Evolutionary conservation across 2,888 invertebrate genomes (phyloP), one percentile per base, ranked within the genome.

Genomic region (Drosophila flavopinicola): DNA sequence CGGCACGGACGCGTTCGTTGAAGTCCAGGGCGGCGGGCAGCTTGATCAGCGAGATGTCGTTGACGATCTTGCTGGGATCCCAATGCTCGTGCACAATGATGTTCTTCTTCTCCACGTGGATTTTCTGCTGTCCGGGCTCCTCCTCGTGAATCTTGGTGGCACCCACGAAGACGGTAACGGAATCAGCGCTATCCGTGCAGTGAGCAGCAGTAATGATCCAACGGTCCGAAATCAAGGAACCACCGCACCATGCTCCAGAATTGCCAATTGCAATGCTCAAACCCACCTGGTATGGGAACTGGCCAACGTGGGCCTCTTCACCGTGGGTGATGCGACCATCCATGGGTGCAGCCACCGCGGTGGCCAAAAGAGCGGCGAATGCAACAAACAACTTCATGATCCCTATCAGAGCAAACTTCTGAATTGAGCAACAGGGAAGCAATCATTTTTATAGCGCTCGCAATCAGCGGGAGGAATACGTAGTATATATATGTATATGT

Each of bases 211-310:
- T 85, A 0, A 88, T 6, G 1, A 87, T 39, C 70, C 72, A 77
- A 30, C 73, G 79, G 2, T 70, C 25, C 1, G 78, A 75, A 3
- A 88, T 76, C 61, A 88, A 45, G 32, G 74, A 65, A 15, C 85
- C 88, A 49, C 88, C 88, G 48, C 88, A 88, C 78, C 78, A 88
- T n/a, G 67, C 75, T 3, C 58, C 38, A 0, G 66, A 53, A 0
- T 11, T 6, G 0, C 69, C 66, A 7, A 58, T 35, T 4, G 38
- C 59, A 25, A 88, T 33, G 10, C 75, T 71, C n/a, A 89, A 52
- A 15, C 87, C 88, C 2, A 83, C 87, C 60, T 88, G 89, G 35
- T 86, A 88, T n/a, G 87, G 88, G 25, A 88, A 77, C 54, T 79
- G 75, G 7, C 79, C 69, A 33, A 42, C 65, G n/a, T 15, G 38